Evolutionary conservation across 2,113 vertebrate species (phyloP), one percentile per base, ranked within the genome.

Genomic region (Nyctereutes procyonoides): DNA sequence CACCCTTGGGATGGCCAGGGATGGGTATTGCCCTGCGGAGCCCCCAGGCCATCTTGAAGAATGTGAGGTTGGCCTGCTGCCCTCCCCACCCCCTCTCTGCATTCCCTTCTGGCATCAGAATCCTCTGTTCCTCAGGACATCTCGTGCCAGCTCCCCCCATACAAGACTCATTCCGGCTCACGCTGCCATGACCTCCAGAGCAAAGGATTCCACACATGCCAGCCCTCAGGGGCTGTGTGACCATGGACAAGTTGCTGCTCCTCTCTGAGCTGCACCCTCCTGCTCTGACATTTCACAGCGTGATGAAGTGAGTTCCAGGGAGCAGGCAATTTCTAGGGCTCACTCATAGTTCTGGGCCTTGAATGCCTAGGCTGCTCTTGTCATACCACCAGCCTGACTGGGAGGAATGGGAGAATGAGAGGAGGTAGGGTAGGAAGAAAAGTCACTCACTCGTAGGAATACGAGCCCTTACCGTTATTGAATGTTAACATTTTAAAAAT

Each of bases 181-280:
- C 32, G 16, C 8, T 38, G 10, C 62, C 20, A 17, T 51, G 65
- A 65, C 80, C 60, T 74, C 32, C 24, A 32, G 53, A 58, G 28
- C 35, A n/a, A 79, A 91, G 53, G 17, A 17, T 1, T 14, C 19
- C 67, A 56, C 5, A 0, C 6, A 4, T 1, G 2, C n/a, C 3
- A 6, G 32, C 28, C 32, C 35, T 22, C n/a, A 0, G 11, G 6
- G 85, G 87, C 86, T 92, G 14, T 26, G 81, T 58, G 48, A 53
- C 30, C 15, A 5, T 4, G 67, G 48, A 32, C 14, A 60, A 43
- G n/a, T 28, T 0, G 8, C 55, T 84, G 32, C 11, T 8, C 55
- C 1, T 83, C 63, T 76, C 65, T 90, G 58, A 55, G 43, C 38
- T 20, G 9, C 2, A 24, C 63, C n/a, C 55, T 83, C 35, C 48